These are phyloP conservation scores for Enteromius thamalakanensis DNA, from an alignment of 2,797 vertebrate genomes.

Conservation along the genomic window DNA sequence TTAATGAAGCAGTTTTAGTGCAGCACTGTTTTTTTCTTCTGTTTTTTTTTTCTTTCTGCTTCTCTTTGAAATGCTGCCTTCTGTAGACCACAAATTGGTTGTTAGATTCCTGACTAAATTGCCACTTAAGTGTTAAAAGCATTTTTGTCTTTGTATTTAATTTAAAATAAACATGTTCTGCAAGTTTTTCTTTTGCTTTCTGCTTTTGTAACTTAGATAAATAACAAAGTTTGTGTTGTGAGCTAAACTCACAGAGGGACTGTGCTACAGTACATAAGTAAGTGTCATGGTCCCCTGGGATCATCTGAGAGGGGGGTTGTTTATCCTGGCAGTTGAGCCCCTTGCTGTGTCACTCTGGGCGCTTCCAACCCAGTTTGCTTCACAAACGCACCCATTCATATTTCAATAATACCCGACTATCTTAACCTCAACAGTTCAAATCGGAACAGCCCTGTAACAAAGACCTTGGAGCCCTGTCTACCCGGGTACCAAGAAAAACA, in stretches of 20 bases:
- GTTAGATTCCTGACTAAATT: constrained; percentile 24
- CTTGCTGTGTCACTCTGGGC: constrained; percentile 64
- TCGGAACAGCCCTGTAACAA: constrained; percentile 59
- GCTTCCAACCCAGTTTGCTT: constrained; percentile 60
- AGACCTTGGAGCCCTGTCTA: constrained; percentile 54
- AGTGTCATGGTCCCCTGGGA: constrained; percentile 42
- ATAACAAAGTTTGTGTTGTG: background rate
- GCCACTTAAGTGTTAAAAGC: background rate
- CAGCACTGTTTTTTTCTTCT: background rate
- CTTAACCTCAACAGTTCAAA: constrained; percentile 60
- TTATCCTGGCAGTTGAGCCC: constrained; percentile 61
- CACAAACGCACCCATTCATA: constrained; percentile 65
- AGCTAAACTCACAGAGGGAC: constrained; percentile 5
- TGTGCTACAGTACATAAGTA: constrained; percentile 25
- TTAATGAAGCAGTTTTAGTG: constrained; percentile 26
- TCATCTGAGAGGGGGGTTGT: constrained; percentile 57
- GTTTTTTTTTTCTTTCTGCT: constrained; percentile 8
- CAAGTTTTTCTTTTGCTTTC: background rate
- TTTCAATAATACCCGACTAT: constrained; percentile 59
- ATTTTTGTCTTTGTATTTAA: background rate
- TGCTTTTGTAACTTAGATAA: constrained; percentile 3
- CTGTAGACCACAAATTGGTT: background rate
- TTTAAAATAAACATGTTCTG: constrained; percentile 19
- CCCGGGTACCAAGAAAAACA: constrained; percentile 59
- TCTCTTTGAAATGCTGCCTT: constrained; percentile 28